These are phyloP conservation scores for Eriocheir sinensis DNA, from an alignment of 1,140 invertebrate genomes.

Conservation along the genomic window DNA sequence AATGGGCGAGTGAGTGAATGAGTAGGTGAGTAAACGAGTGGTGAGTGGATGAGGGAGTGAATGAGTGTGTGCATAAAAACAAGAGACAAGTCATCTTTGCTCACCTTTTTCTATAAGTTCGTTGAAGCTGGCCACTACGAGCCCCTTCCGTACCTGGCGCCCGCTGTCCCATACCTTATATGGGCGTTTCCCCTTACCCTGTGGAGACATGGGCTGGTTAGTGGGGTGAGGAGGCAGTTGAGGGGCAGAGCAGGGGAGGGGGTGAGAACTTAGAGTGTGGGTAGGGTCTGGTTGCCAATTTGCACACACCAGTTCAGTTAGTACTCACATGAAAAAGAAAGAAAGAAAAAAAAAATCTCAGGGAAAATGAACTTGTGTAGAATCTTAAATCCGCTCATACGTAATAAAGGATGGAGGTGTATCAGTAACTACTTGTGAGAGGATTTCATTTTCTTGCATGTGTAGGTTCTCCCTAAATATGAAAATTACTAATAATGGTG, in stretches of 20 bases:
- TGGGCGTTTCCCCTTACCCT: constrained; percentile 91
- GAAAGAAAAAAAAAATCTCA: too few species aligned
- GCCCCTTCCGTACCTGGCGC: constrained; percentile 94
- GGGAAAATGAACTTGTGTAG: too few species aligned
- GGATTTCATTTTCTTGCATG: too few species aligned
- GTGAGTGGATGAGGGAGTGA: neutral
- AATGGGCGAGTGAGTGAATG: neutral
- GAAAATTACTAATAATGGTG: too few species aligned
- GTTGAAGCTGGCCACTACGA: constrained; percentile 95
- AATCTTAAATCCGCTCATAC: too few species aligned
- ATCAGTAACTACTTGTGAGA: too few species aligned
- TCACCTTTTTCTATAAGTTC: constrained; percentile 92
- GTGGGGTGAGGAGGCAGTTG: neutral
- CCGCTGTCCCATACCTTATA: constrained; percentile 99
- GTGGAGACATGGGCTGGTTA: neutral
- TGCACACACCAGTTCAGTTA: too few species aligned
- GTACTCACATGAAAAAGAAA: too few species aligned
- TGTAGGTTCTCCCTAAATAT: too few species aligned
- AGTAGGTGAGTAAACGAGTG: neutral
- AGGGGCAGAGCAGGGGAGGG: neutral
- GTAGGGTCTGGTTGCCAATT: too few species aligned
- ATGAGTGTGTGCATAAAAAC: neutral
- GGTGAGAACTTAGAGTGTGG: neutral
- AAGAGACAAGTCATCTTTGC: constrained; percentile 58
- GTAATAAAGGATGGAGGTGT: neutral